Percentiles rank a stretch among this genome's conserved stretches.
These are phyloP conservation scores for Thalassoma bifasciatum DNA, from an alignment of 2,113 vertebrate genomes.

Conservation along the genomic window DNA sequence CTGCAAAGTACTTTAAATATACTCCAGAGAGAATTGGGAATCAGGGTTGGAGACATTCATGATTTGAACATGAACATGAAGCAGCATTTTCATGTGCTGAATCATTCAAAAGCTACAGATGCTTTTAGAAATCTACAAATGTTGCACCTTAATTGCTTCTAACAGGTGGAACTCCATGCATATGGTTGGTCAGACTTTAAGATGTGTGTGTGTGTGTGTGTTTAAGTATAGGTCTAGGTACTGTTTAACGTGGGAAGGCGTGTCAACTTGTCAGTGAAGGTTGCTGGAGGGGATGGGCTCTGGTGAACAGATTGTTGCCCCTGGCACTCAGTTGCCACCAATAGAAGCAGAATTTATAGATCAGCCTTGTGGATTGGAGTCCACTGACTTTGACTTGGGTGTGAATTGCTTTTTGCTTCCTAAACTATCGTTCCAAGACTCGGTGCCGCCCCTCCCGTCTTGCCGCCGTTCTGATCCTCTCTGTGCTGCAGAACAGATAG, in stretches of 20 bases:
- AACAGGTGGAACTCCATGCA: neutral
- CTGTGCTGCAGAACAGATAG: constrained; percentile 58
- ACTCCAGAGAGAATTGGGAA: neutral
- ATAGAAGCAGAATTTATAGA: constrained; percentile 74
- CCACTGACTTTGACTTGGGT: constrained; percentile 42
- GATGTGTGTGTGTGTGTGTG: constrained; percentile 32
- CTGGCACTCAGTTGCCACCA: constrained; percentile 54
- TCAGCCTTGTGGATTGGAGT: constrained; percentile 43
- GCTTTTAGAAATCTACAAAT: constrained; percentile 42
- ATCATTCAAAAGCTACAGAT: constrained; percentile 80
- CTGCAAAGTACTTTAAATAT: neutral
- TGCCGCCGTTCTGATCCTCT: constrained; percentile 29
- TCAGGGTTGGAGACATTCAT: constrained; percentile 1
- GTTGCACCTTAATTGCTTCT: neutral
- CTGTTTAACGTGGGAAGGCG: constrained; percentile 36
- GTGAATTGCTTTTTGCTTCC: constrained; percentile 48
- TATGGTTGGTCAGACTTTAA: neutral
- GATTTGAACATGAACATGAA: constrained; percentile 5
- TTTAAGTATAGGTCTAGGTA: constrained; percentile 18
- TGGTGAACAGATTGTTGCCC: constrained; percentile 78
- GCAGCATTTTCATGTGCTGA: constrained; percentile 56
- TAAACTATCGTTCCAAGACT: constrained; percentile 38
- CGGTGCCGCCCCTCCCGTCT: constrained; percentile 53
- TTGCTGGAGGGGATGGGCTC: constrained; percentile 61
- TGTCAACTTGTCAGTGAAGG: constrained; percentile 40